Percentiles rank a stretch among this genome's conserved stretches.
Evolutionary conservation across 2,113 vertebrate genomes (phyloP).

Genomic region (Boulengeromyrus knoepffleri): DNA sequence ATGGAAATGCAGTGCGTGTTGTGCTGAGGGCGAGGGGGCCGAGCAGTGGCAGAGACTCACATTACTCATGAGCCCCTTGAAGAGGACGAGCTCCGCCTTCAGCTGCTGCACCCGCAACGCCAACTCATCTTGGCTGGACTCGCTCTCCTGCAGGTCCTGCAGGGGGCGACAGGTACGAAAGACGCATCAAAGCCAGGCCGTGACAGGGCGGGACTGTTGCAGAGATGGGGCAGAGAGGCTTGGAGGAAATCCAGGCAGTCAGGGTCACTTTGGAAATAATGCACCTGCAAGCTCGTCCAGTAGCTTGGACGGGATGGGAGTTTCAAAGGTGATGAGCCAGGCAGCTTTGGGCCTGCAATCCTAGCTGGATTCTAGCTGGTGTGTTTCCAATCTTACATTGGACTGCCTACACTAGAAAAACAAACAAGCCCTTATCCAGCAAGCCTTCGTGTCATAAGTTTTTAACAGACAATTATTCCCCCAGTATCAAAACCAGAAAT

Average conservation of each 20-base stretch:
- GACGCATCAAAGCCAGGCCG: not conserved
- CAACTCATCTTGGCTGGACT: slow-evolving; percentile 89
- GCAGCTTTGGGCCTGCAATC: not conserved
- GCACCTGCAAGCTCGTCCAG: not conserved
- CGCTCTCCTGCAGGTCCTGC: slow-evolving; percentile 89
- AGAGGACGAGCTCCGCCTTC: slow-evolving; percentile 90
- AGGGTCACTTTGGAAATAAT: not conserved
- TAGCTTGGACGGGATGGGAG: not conserved
- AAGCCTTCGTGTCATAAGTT: not conserved
- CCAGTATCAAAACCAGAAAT: not conserved
- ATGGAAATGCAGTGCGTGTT: not conserved
- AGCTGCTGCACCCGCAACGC: slow-evolving; percentile 87
- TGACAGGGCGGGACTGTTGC: not conserved
- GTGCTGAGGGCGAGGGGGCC: not conserved
- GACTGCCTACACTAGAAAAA: not conserved
- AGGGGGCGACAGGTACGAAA: not conserved
- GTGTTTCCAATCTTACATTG: not conserved
- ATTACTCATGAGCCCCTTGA: slow-evolving; percentile 97
- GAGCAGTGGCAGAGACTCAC: slow-evolving; percentile 56
- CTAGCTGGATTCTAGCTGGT: not conserved
- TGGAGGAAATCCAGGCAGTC: not conserved
- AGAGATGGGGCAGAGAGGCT: not conserved
- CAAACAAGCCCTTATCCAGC: not conserved
- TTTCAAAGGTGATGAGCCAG: not conserved
- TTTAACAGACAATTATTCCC: not conserved